Conservation (phyloP, 2,113 vertebrate genomes). For the Phyllopteryx taeniolatus region DNA sequence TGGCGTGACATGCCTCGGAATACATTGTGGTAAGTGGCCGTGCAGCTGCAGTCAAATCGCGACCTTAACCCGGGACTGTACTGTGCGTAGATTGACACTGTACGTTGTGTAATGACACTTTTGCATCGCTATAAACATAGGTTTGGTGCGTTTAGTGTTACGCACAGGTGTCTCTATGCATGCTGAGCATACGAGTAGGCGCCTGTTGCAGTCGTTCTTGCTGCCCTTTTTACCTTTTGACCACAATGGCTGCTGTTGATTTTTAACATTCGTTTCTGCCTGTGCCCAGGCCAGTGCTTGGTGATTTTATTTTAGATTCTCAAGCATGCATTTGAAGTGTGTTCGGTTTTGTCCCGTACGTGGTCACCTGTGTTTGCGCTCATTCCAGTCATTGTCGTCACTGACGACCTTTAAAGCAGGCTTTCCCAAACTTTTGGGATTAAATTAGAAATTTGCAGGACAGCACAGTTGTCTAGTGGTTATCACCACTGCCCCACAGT, state of each 20-base stretch:
- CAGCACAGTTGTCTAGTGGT: not conserved
- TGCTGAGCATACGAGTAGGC: conserved; percentile 31
- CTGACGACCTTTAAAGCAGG: not conserved
- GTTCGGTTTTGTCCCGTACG: conserved; percentile 5
- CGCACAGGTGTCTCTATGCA: conserved; percentile 57
- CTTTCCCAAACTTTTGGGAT: not conserved
- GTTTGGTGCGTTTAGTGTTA: not conserved
- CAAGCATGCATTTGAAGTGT: not conserved
- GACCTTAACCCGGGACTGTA: conserved; percentile 53
- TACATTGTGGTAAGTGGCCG: conserved; percentile 72
- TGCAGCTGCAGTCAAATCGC: conserved; percentile 62
- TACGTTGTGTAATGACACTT: conserved; percentile 58
- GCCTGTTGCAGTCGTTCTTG: conserved; percentile 50
- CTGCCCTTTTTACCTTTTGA: conserved; percentile 17
- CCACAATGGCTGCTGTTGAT: conserved; percentile 7
- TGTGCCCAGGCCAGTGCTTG: not conserved
- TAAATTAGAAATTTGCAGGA: not conserved
- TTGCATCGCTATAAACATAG: conserved; percentile 17
- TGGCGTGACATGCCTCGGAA: conserved; percentile 60
- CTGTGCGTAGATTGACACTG: conserved; percentile 52
- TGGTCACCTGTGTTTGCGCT: not conserved
- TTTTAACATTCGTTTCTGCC: conserved; percentile 8
- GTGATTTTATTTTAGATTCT: not conserved
- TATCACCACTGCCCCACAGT: not conserved
- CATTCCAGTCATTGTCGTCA: not conserved